Percentiles rank a stretch among this genome's conserved stretches.
These are phyloP conservation scores for Anser cygnoides DNA, from an alignment of 2,113 vertebrate species.

Conservation along the genomic window DNA sequence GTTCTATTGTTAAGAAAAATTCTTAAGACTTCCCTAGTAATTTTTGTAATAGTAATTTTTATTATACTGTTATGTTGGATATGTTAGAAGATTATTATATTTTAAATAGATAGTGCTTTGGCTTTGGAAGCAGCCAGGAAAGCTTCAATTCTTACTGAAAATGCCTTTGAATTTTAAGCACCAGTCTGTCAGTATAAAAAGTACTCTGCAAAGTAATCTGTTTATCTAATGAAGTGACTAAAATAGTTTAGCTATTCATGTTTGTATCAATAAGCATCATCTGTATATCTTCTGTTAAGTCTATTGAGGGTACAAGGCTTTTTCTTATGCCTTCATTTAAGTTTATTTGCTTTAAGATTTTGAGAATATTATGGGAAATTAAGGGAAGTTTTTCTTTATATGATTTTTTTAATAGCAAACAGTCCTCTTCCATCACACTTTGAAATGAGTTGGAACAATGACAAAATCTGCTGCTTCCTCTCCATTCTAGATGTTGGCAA, in stretches of 20 bases:
- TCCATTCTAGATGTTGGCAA: neutral
- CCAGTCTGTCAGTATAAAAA: neutral
- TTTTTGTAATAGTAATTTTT: neutral
- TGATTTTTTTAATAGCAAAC: neutral
- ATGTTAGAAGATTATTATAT: neutral
- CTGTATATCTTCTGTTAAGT: neutral
- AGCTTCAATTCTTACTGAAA: neutral
- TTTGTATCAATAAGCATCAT: neutral
- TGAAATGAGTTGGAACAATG: neutral
- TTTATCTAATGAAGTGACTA: neutral
- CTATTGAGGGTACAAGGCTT: neutral
- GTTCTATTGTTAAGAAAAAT: neutral
- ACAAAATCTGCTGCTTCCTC: neutral
- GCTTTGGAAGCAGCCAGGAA: neutral
- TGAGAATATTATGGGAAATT: neutral
- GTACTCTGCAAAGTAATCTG: neutral
- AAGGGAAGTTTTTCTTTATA: neutral
- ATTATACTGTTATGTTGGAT: neutral
- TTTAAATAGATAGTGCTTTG: neutral
- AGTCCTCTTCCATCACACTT: neutral
- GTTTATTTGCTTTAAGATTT: neutral
- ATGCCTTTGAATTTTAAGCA: neutral
- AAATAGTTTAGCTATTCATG: neutral
- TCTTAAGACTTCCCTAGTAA: neutral
- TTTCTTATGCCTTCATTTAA: neutral